Evolutionary conservation across 1,140 invertebrate genomes (phyloP), one percentile per base, ranked within the genome.

Genomic region (Limonius californicus): DNA sequence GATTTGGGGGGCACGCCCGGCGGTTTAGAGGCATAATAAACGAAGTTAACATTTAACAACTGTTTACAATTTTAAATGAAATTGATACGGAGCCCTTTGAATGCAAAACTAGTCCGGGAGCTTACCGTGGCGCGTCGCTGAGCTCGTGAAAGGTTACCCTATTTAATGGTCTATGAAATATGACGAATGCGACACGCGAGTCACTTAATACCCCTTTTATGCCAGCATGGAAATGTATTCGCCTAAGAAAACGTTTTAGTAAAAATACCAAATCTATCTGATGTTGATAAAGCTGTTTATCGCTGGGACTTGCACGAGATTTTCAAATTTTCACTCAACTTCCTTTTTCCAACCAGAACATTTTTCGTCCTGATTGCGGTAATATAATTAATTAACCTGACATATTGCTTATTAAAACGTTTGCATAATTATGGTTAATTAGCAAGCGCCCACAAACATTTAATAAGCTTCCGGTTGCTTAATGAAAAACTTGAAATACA

Each of bases 121-220:
- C n/a, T 39, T 39, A 11, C 35, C 35, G 35, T 39, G n/a, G 35
- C 8, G 11, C 35, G 35, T 39, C 35, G 35, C 35, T 39, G 35
- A 39, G n/a, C 35, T 39, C 35, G 35, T 39, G 35, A 39, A 39
- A 39, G 35, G 35, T 39, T 39, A 39, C 35, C 35, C 35, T 39
- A 39, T 39, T 39, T 39, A 39, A 39, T 39, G 35, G 35, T 9
- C 35, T 39, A 39, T 39, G 35, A 39, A 39, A 39, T 39, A 39
- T 39, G 35, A 39, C 35, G 35, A 39, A 39, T 39, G 35, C 35
- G 35, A 39, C 35, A 39, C 35, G 35, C 35, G 35, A 39, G 8
- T 39, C n/a, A 39, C 35, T 39, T 39, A 39, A 39, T 39, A 39
- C n/a, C n/a, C 35, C 8, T 39, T 39, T 39, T 39, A 39, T 39